These are phyloP conservation scores for Spialia ferax DNA, from an alignment of 2,888 invertebrate species.

Conservation along the genomic window DNA sequence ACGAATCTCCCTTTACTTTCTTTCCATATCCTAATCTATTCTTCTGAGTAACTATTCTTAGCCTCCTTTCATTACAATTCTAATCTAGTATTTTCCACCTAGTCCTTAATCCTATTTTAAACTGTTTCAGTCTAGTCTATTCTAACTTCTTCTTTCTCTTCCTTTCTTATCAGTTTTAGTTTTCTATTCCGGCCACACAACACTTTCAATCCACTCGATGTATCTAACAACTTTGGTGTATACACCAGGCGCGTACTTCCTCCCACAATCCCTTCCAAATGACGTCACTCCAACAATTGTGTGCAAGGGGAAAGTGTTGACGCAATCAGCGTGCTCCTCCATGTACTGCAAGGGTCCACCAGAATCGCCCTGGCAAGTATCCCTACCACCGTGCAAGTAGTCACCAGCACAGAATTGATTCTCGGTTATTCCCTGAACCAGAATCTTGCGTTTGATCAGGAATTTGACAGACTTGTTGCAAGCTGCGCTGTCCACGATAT, in stretches of 20 bases:
- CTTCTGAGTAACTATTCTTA: too few relatives aligned
- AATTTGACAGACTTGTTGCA: constrained; percentile 75
- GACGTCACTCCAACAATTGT: constrained; percentile 82
- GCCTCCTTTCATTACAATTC: too few relatives aligned
- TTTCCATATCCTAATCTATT: too few relatives aligned
- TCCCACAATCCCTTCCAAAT: constrained; percentile 83
- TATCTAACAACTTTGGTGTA: constrained; percentile 80
- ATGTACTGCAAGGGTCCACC: constrained; percentile 79
- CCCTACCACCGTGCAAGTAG: constrained; percentile 73
- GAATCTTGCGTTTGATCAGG: constrained; percentile 67
- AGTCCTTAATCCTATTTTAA: too few relatives aligned
- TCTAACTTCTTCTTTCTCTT: neutral
- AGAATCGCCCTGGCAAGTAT: constrained; percentile 83
- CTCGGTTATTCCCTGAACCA: constrained; percentile 66
- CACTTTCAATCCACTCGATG: constrained; percentile 80
- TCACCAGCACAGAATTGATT: constrained; percentile 81
- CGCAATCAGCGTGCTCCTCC: constrained; percentile 70
- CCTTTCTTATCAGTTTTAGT: neutral
- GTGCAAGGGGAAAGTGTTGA: constrained; percentile 71
- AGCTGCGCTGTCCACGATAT: constrained; percentile 59
- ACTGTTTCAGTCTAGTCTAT: too few relatives aligned
- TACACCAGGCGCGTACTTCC: constrained; percentile 81
- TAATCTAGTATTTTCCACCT: too few relatives aligned
- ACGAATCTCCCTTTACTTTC: too few relatives aligned
- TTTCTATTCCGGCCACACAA: constrained; percentile 72